phyloP scores from a whole-genome alignment of 1,140 invertebrate species.

The Calephelis nemesis region DNA sequence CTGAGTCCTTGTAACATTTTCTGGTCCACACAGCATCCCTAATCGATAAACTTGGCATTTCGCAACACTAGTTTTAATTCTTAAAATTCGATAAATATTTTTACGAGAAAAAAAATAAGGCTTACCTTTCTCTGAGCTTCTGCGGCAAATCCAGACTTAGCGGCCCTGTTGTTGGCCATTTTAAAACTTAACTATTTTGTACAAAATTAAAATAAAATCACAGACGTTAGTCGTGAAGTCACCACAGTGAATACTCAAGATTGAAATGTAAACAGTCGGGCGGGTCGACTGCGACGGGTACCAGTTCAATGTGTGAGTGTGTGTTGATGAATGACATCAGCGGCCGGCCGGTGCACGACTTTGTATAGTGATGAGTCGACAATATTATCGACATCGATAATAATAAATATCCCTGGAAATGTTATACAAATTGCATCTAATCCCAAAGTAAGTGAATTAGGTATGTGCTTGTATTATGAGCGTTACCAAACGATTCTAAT shows the following conservation, averaged over 20 bases:
- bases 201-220: slow-evolving; percentile 69
- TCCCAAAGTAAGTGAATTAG: too few species aligned
- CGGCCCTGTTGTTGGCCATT: slow-evolving; percentile 93
- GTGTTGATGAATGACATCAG: slow-evolving; percentile 72
- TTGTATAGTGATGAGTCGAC: slow-evolving; percentile 34
- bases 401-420: too few species aligned
- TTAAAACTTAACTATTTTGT: slow-evolving; percentile 62
- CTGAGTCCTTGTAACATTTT: slow-evolving; percentile 62
- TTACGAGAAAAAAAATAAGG: slow-evolving; percentile 27
- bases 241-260: slow-evolving; percentile 44
- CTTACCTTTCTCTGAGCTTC: slow-evolving; percentile 95
- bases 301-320: slow-evolving; percentile 64
- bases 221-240: slow-evolving; percentile 67
- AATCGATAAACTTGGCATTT: slow-evolving; percentile 54
- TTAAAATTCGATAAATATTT: slow-evolving; percentile 23
- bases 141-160: slow-evolving; percentile 96
- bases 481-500: too few species aligned
- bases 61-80: slow-evolving; percentile 25
- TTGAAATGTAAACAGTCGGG: slow-evolving; percentile 65
- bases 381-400: slow-evolving; percentile 33
- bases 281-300: slow-evolving; percentile 46
- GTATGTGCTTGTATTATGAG: too few species aligned
- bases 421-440: too few species aligned
- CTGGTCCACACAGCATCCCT: slow-evolving; percentile 67
- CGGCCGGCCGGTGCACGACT: slow-evolving; percentile 47